phyloP scores from a whole-genome alignment of 2,797 vertebrate species.

The Odontamblyopus lacepedii region DNA sequence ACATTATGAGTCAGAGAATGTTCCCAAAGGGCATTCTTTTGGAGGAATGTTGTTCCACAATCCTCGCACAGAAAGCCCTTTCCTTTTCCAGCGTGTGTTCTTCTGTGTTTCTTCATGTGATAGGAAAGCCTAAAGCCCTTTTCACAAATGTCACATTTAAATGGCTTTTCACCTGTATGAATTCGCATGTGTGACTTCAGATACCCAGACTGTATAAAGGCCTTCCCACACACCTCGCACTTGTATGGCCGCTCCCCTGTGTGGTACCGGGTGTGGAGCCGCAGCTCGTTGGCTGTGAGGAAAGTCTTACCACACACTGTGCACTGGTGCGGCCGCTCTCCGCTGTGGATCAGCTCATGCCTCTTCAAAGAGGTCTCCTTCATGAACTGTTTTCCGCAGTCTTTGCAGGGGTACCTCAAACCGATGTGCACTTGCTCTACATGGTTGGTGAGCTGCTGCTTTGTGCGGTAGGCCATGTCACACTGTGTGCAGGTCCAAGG shows the following conservation, averaged over 20 bases:
- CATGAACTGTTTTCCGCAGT: conserved; percentile 76
- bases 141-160: conserved; percentile 69
- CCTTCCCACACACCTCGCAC: conserved; percentile 72
- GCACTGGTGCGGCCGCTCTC: conserved; percentile 72
- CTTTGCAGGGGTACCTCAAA: conserved; percentile 69
- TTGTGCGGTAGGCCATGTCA: conserved; percentile 69
- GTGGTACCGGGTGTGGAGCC: conserved; percentile 73
- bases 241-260: conserved; percentile 76
- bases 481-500: conserved; percentile 71
- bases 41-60: conserved; percentile 57
- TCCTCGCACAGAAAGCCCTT: conserved; percentile 64
- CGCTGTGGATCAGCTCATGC: conserved; percentile 74
- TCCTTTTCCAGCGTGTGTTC: conserved; percentile 64
- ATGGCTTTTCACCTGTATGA: conserved; percentile 76
- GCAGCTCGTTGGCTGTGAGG: conserved; percentile 72
- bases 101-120: conserved; percentile 74
- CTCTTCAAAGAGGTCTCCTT: conserved; percentile 75
- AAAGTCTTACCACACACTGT: conserved; percentile 73
- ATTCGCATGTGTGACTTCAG: conserved; percentile 77
- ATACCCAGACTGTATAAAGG: conserved; percentile 76
- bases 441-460: conserved; percentile 73
- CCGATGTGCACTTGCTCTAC: conserved; percentile 74
- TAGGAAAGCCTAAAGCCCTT: conserved; percentile 71
- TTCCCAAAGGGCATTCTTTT: conserved; percentile 67
- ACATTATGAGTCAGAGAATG: conserved; percentile 62